These are phyloP conservation scores for Fukomys damarensis DNA, from an alignment of 2,113 vertebrate species.

Conservation along the genomic window DNA sequence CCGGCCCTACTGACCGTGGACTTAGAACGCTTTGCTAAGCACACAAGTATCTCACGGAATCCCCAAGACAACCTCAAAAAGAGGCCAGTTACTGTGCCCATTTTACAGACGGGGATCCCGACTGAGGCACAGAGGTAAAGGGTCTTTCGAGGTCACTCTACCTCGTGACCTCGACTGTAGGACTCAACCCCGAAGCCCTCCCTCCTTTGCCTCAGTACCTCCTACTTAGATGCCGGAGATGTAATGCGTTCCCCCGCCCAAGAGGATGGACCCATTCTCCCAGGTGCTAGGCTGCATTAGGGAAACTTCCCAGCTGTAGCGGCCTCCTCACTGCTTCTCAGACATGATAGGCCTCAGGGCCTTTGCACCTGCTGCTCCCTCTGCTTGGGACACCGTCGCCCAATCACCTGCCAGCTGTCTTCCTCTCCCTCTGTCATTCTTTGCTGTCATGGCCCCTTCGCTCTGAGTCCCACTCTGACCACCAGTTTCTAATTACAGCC, in stretches of 20 bases:
- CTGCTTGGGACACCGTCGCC: background rate
- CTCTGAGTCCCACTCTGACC: background rate
- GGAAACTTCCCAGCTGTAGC: background rate
- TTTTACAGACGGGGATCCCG: background rate
- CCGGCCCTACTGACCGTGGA: background rate
- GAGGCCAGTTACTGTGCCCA: background rate
- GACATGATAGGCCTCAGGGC: background rate
- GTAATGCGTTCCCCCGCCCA: background rate
- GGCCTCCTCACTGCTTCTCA: background rate
- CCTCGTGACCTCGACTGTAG: background rate
- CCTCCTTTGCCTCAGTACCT: background rate
- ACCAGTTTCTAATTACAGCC: background rate
- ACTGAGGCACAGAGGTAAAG: background rate
- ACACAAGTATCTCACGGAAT: background rate
- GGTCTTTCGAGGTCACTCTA: background rate
- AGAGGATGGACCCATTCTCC: background rate
- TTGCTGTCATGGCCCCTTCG: background rate
- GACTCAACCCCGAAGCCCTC: background rate
- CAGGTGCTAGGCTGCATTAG: background rate
- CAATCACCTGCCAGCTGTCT: fast-evolving
- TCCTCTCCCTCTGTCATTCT: background rate
- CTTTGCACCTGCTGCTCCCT: background rate
- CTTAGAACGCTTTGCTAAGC: background rate
- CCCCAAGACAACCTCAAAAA: background rate
- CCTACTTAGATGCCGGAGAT: no score